Base-by-base conservation (phyloP, 2,113 vertebrate species). In the Chlamydotis undulata region DNA sequence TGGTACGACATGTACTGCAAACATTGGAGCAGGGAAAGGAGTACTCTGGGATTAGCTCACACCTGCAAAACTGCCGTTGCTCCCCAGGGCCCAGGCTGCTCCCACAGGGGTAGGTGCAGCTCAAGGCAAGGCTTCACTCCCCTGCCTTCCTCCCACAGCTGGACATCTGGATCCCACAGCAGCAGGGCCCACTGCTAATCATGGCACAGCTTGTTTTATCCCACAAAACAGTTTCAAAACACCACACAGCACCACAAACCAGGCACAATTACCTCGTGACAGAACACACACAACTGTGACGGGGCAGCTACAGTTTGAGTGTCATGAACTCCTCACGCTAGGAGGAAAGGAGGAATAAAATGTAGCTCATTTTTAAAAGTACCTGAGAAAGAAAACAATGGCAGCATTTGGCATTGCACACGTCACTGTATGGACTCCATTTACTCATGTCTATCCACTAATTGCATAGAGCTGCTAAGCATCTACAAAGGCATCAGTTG, bases 251-350 rank as follows among this genome's bases (percentile, higher is more conserved):
- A 98, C 97, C 50, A 92, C 98, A 98, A 98, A 97, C 97, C 97
- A 98, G 95, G 96, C 97, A 98, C 77, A 79, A 79, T 98, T 98
- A 98, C 98, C 98, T 98, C 96, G 78, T 52, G 57, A 87, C 89
- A 96, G 90, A 95, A 87, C 65, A 98, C 88, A 94, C 89, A 95
- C 94, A 94, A 84, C 78, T 92, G 82, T 69, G 93, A 81, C 47
- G 87, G 87, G 83, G 65, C 83, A 93, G 86, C 92, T 97, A 94
- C 23, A 97, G 82, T 95, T 68, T 96, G 94, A 93, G 79, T 89
- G 83, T 68, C 92, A 95, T 94, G 91, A 89, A 93, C 83, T 53
- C 87, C 94, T 97, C 83, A 26, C 31, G 87, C 33, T 93, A 96
- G 89, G 84, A 87, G 82, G 90, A 96, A 97, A 96, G 96, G 45